phyloP scores from a whole-genome alignment of 1,140 invertebrate species.

The Tenebrio molitor region DNA sequence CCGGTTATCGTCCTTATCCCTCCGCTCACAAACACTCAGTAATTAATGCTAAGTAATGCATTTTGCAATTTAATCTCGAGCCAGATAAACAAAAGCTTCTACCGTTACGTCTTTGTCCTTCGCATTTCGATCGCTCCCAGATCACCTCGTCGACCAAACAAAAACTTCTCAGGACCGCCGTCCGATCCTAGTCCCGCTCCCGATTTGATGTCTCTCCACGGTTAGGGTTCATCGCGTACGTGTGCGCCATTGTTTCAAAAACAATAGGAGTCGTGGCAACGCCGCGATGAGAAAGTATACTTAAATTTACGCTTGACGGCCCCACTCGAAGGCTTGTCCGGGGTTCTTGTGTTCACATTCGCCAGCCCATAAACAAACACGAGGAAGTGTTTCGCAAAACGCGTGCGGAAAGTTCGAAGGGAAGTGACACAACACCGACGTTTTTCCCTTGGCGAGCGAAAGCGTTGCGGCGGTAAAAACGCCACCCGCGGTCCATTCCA shows the following conservation, averaged over 20 bases:
- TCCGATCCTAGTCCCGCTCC: neutral
- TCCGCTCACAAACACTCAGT: neutral
- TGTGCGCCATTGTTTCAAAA: conserved; percentile 38
- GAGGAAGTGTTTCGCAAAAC: conserved; percentile 21
- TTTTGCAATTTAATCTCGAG: conserved; percentile 17
- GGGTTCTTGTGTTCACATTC: neutral
- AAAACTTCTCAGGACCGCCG: neutral
- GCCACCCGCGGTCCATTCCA: no score
- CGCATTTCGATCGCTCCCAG: conserved; percentile 2
- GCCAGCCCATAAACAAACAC: conserved; percentile 1
- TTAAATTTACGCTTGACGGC: conserved; percentile 45
- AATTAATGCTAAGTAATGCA: conserved; percentile 10
- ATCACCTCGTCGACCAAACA: conserved; percentile 6
- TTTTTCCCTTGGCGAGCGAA: conserved; percentile 1
- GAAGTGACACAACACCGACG: neutral
- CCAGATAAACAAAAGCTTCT: conserved; percentile 9
- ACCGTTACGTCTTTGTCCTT: conserved; percentile 35
- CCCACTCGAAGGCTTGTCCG: conserved; percentile 22
- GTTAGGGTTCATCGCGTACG: conserved; percentile 13
- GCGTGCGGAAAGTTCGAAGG: neutral
- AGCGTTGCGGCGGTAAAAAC: neutral
- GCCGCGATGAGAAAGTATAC: conserved; percentile 40
- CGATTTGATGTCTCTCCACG: neutral
- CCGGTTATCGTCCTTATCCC: neutral
- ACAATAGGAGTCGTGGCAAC: conserved; percentile 35